Evolutionary conservation across 2,888 invertebrate genomes (phyloP).

Genomic region (Drosophila merina): DNA sequence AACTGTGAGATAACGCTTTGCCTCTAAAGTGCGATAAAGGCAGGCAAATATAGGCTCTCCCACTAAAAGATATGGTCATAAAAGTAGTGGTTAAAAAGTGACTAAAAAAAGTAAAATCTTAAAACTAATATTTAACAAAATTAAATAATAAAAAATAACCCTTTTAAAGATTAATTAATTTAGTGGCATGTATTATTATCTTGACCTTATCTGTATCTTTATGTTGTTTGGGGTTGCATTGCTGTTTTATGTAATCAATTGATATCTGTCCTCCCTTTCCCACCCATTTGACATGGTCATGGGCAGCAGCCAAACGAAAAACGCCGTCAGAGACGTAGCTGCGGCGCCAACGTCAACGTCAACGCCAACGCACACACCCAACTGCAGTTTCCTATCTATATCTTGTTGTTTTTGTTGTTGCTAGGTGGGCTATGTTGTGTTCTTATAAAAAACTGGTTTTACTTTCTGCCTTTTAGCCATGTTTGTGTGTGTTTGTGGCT

Average conservation of each 20-base stretch:
- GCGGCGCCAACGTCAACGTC: conserved; percentile 12
- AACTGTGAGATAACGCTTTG: conserved; percentile 5
- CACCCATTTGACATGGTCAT: conserved; percentile 47
- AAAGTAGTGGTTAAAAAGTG: neutral
- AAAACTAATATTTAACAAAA: no score
- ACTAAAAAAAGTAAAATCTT: no score
- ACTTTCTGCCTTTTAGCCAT: conserved; percentile 28
- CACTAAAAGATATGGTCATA: neutral
- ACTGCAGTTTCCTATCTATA: conserved; percentile 14
- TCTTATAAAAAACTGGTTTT: conserved; percentile 53
- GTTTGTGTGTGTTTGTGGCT: conserved; percentile 9
- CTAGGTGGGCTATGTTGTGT: conserved; percentile 38
- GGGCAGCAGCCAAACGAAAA: conserved; percentile 46
- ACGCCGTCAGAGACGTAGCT: conserved; percentile 36
- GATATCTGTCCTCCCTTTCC: conserved; percentile 2
- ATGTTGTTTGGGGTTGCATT: conserved; percentile 5
- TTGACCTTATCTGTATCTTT: neutral
- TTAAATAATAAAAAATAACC: no score
- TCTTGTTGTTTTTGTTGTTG: conserved; percentile 19
- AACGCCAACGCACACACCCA: conserved; percentile 47
- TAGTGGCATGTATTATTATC: conserved; percentile 4
- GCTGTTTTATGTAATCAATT: conserved; percentile 41
- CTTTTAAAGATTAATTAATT: no score
- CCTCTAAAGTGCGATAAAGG: neutral
- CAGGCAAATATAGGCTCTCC: no score